A percentile compares a stretch with the other conserved stretches of the same genome.
Conservation (phyloP, 1,140 invertebrate genomes). For the Aphidius ervi region DNA sequence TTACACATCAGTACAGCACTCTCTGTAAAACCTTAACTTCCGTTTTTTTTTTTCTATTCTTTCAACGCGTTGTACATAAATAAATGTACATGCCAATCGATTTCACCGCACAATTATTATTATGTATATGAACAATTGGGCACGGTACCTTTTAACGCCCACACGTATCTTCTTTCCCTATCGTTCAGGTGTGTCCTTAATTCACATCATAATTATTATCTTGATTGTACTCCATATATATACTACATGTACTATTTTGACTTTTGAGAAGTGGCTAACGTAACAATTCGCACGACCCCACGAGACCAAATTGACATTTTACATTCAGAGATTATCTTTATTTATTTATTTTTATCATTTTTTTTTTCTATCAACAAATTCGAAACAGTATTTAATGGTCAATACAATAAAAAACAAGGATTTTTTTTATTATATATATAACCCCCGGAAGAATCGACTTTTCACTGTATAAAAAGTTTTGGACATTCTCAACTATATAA, state of each 20-base stretch:
- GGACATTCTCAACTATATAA: too few species aligned
- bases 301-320: background rate
- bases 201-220: too few species aligned
- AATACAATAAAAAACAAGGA: too few species aligned
- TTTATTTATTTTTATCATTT: too few species aligned
- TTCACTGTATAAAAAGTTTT: slow-evolving; percentile 14
- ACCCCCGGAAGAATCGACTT: too few species aligned
- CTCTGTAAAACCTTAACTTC: slow-evolving; percentile 17
- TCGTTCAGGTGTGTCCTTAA: background rate
- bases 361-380: background rate
- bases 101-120: too few species aligned
- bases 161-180: background rate
- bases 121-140: too few species aligned
- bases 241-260: too few species aligned
- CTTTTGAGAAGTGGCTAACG: slow-evolving; percentile 11
- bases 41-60: background rate
- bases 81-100: background rate
- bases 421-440: too few species aligned
- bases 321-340: too few species aligned
- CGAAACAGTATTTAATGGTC: background rate
- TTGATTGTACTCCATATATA: too few species aligned
- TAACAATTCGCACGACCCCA: slow-evolving; percentile 9
- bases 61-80: background rate
- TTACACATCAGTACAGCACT: too few species aligned
- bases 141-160: slow-evolving; percentile 4